Base-by-base conservation (phyloP, 2,888 invertebrate genomes). In the Malachius bipustulatus region DNA sequence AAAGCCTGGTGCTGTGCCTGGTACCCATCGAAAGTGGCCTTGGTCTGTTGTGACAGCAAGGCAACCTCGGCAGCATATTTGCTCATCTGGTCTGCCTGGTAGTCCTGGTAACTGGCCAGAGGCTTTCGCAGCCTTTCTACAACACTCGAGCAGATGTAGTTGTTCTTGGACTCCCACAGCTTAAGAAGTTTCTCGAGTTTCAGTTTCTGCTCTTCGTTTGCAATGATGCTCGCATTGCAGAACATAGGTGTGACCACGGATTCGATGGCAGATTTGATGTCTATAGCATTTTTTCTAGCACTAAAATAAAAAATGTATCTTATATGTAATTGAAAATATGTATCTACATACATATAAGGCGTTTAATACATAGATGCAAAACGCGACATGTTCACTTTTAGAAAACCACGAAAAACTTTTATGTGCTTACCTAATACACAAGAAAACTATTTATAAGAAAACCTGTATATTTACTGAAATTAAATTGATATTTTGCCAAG, bases 231-330 rank as follows among this genome's bases (percentile, higher is more conserved):
- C 48, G 94, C 82, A 64, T 87, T 88, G 68, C 94, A 94, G 72
- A 94, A 98, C 82, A 97, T 90, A 52, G 96, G 93, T 55, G 96
- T 88, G 52, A 97, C 93, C 55, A 94, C 90, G 59, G 79, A 80
- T 70, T 93, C 91, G 66, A 98, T 73, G 57, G 87, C 82, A 66
- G 83, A 82, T 69, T 91, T 88, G 62, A 97, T 73, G 60, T 89
- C 88, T 64, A 85, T 83, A 41, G 87, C 84, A 69, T 88, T 90
- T 72, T 96, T 97, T 59, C 96, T 76, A 58, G 90, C 87, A 71
- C 96, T 96, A 71, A 63, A 77, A 62, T 46, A 43, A 44, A 44
- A 43, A n/a, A n/a, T n/a, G n/a, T n/a, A n/a, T n/a, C n/a, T n/a
- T n/a, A n/a, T n/a, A n/a, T n/a, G n/a, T n/a, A n/a, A n/a, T n/a